Percentiles rank a stretch among this genome's conserved stretches.
Conservation (phyloP, 92 coral and sea anemone species). For the Epizoanthus rinbou region DNA sequence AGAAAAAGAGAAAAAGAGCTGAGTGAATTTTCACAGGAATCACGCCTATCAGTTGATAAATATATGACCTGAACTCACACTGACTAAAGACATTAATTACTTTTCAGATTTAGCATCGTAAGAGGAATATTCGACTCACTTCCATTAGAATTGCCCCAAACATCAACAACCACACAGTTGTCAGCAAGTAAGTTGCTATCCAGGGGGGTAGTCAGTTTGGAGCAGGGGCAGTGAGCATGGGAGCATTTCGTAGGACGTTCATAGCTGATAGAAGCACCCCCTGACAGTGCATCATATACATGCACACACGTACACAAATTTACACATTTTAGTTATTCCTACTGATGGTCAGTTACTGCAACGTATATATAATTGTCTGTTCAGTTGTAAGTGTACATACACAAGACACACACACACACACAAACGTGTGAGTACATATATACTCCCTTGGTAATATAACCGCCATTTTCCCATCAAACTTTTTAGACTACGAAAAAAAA, state of each 20-base stretch:
- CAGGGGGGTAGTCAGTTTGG: no score
- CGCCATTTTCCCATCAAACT: no score
- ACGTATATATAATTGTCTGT: no score
- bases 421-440: no score
- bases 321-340: background rate
- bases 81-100: background rate
- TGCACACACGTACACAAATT: background rate
- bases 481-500: no score
- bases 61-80: no score
- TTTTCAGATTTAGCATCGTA: conserved; percentile 27
- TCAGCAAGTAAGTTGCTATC: background rate
- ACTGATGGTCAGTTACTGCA: background rate
- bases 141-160: conserved; percentile 30
- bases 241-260: background rate
- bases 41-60: no score
- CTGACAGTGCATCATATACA: background rate
- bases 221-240: background rate
- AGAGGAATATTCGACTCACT: conserved; percentile 30
- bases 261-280: background rate
- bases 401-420: no score
- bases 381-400: background rate
- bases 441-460: no score
- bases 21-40: no score
- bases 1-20: no score
- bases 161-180: background rate